phyloP scores from a whole-genome alignment of 1,140 invertebrate species.

The Sesamia nonagrioides region DNA sequence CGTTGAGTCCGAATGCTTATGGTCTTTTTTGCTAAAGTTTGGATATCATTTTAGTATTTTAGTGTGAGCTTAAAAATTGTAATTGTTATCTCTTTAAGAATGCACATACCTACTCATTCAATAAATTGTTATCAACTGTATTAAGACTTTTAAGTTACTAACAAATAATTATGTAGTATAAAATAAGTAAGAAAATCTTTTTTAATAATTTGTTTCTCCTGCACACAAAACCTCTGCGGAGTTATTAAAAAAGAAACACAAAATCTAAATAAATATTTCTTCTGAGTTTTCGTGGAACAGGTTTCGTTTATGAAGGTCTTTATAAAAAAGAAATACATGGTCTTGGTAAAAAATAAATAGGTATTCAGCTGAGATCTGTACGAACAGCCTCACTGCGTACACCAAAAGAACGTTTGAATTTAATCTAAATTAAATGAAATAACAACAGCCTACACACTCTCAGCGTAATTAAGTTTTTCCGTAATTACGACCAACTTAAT shows the following conservation, averaged over 20 bases:
- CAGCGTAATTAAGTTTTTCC: slow-evolving; percentile 12
- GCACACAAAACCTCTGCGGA: background rate
- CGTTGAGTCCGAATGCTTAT: too few relatives aligned
- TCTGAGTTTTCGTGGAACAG: slow-evolving; percentile 9
- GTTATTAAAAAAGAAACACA: slow-evolving; percentile 4
- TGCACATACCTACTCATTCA: too few relatives aligned
- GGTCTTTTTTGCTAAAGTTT: too few relatives aligned
- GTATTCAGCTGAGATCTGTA: background rate
- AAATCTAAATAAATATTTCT: slow-evolving; percentile 23
- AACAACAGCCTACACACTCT: background rate
- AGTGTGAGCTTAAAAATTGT: too few relatives aligned
- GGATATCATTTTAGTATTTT: too few relatives aligned
- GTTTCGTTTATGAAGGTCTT: slow-evolving; percentile 16
- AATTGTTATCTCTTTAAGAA: too few relatives aligned
- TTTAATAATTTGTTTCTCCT: background rate
- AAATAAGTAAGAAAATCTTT: background rate
- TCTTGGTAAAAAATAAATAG: slow-evolving; percentile 26
- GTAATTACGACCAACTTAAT: slow-evolving; percentile 1
- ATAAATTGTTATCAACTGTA: too few relatives aligned
- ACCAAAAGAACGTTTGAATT: background rate
- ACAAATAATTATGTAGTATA: too few relatives aligned
- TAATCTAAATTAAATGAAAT: slow-evolving; percentile 21
- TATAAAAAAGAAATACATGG: slow-evolving; percentile 18
- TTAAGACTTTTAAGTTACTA: too few relatives aligned
- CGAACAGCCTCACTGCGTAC: too few relatives aligned